phyloP scores from a whole-genome alignment of 2,797 vertebrate genomes.

The Sebastes oblongus region DNA sequence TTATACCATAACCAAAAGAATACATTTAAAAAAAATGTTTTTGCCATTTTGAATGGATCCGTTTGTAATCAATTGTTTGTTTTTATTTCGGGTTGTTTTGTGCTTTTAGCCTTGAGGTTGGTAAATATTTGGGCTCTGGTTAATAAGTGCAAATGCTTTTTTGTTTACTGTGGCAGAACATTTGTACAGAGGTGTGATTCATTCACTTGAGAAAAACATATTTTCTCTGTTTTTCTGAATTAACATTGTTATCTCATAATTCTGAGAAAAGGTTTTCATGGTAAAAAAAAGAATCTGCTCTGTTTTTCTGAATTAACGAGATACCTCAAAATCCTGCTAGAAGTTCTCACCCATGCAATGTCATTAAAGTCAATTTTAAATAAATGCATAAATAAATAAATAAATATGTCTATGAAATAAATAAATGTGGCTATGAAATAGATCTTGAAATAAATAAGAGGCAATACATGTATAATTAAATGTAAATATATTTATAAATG shows the following conservation, averaged over 20 bases:
- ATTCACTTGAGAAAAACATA: not conserved
- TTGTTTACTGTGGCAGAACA: not conserved
- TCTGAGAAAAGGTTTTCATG: not conserved
- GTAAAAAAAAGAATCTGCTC: not conserved
- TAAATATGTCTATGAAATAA: not conserved
- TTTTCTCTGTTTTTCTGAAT: not conserved
- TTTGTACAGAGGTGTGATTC: not conserved
- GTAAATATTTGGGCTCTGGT: slow-evolving; percentile 37
- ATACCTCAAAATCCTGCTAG: not conserved
- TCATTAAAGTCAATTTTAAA: not conserved
- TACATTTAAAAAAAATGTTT: too few species aligned
- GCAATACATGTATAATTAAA: not conserved
- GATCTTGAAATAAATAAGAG: not conserved
- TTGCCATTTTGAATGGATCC: not conserved
- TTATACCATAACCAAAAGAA: not conserved
- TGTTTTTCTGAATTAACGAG: not conserved
- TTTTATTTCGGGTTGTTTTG: not conserved
- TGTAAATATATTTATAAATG: not conserved
- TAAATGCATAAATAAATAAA: not conserved
- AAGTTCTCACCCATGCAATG: not conserved
- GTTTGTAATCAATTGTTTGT: not conserved
- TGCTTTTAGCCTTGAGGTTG: not conserved
- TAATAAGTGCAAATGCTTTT: slow-evolving; percentile 4
- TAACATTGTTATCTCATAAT: not conserved
- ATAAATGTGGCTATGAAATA: not conserved